A percentile compares a stretch with the other conserved stretches of the same genome.
Evolutionary conservation across 2,113 vertebrate species (phyloP).

Genomic region (Pomatostomus ruficeps): DNA sequence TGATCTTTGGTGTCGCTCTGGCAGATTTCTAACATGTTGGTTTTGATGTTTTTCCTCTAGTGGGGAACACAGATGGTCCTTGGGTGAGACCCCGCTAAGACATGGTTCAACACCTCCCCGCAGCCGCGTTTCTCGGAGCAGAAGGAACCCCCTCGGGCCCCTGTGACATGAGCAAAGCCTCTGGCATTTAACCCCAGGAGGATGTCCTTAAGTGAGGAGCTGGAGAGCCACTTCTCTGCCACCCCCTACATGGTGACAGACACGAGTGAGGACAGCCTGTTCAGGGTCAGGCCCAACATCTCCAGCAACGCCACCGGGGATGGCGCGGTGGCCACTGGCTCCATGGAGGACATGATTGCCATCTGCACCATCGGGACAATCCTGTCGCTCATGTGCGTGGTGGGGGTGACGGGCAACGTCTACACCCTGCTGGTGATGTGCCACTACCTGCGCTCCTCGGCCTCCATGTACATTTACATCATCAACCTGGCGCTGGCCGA

Average conservation of each 20-base stretch:
- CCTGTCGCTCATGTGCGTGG: slow-evolving; percentile 85
- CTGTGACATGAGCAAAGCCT: not conserved
- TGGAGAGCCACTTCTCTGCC: slow-evolving; percentile 31
- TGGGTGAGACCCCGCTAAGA: not conserved
- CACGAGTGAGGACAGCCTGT: slow-evolving; percentile 60
- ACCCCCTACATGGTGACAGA: slow-evolving; percentile 66
- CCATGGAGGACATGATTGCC: slow-evolving; percentile 78
- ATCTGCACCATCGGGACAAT: slow-evolving; percentile 83
- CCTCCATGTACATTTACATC: slow-evolving; percentile 93
- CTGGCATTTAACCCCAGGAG: not conserved
- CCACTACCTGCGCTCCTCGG: slow-evolving; percentile 82
- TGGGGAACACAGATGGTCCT: not conserved
- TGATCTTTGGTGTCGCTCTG: not conserved
- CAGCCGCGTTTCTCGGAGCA: fast-evolving
- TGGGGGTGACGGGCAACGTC: slow-evolving; percentile 84
- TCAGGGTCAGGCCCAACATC: slow-evolving; percentile 61
- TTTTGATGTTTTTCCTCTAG: slow-evolving; percentile 19
- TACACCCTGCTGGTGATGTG: slow-evolving; percentile 92
- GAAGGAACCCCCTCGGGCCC: not conserved
- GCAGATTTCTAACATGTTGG: not conserved
- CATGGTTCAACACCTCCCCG: not conserved
- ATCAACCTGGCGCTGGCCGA: slow-evolving; percentile 88
- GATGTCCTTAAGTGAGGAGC: slow-evolving; percentile 36
- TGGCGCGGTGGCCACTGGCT: not conserved
- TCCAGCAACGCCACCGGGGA: slow-evolving; percentile 53